Evolutionary conservation across 2,888 invertebrate species (phyloP).

Genomic region (Aporophyla lueneburgensis): DNA sequence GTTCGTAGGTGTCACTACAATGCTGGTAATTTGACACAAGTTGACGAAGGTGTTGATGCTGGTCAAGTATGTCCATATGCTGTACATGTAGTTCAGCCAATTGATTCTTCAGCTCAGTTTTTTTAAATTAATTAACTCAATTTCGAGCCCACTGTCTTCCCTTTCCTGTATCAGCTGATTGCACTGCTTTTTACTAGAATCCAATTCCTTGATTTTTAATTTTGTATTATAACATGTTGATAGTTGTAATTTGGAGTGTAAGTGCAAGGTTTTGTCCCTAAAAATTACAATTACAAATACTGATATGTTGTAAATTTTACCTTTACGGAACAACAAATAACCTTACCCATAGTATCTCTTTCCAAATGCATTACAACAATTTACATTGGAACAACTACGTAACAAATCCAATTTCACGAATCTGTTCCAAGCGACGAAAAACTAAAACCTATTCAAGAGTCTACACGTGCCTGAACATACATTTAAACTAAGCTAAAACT

Average conservation of each 20-base stretch:
- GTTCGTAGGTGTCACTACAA: no score
- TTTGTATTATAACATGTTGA: no score
- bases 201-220: no score
- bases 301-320: not conserved
- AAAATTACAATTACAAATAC: not conserved
- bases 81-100: no score
- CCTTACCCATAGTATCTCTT: not conserved
- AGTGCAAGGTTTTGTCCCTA: not conserved
- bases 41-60: no score
- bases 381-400: not conserved
- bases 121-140: no score
- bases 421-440: not conserved
- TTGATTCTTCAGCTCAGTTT: no score
- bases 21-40: no score
- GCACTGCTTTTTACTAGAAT: no score
- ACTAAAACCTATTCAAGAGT: not conserved
- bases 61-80: no score
- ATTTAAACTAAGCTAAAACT: conserved; percentile 36
- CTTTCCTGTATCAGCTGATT: no score
- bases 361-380: not conserved
- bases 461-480: conserved; percentile 15
- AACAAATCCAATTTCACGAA: not conserved
- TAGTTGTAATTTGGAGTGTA: not conserved
- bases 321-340: not conserved
- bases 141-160: no score